A percentile compares a stretch with the other conserved stretches of the same genome.
These are phyloP conservation scores for Synergus laeviventris DNA, from an alignment of 2,888 invertebrate genomes.

Conservation along the genomic window DNA sequence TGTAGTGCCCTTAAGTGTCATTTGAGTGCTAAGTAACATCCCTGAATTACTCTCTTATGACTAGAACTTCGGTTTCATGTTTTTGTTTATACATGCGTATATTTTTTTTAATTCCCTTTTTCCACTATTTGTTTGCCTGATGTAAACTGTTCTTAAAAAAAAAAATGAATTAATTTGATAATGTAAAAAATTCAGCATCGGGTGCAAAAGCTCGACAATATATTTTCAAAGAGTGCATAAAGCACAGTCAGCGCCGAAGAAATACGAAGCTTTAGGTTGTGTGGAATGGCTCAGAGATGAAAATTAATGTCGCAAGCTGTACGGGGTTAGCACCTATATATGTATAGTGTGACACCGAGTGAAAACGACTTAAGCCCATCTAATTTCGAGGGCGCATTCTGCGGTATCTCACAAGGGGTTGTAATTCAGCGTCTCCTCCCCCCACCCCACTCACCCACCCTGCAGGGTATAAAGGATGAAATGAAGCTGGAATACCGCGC, in stretches of 20 bases:
- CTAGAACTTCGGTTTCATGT: not conserved
- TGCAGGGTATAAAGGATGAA: conserved; percentile 67
- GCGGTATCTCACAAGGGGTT: conserved; percentile 74
- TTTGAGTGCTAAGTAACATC: conserved; percentile 31
- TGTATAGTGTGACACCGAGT: conserved; percentile 58
- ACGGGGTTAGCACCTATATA: conserved; percentile 49
- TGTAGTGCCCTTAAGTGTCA: conserved; percentile 33
- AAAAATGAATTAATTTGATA: not conserved
- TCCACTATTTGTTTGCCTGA: too few species aligned
- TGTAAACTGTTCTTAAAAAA: too few species aligned
- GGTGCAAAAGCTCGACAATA: not conserved
- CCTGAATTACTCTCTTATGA: conserved; percentile 28
- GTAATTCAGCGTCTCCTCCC: conserved; percentile 70
- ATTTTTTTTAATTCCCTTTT: too few species aligned
- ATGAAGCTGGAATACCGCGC: conserved; percentile 70
- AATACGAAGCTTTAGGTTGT: not conserved
- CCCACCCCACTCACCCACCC: conserved; percentile 38
- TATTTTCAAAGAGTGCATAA: conserved; percentile 1
- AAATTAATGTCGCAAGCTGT: conserved; percentile 59
- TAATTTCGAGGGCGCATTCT: conserved; percentile 74
- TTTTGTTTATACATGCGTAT: not conserved
- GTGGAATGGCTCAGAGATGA: conserved; percentile 32
- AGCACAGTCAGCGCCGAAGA: conserved; percentile 12
- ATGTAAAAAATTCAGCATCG: not conserved
- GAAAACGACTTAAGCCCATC: conserved; percentile 73